Base-by-base conservation (phyloP, 2,113 vertebrate species). In the Antennarius striatus region DNA sequence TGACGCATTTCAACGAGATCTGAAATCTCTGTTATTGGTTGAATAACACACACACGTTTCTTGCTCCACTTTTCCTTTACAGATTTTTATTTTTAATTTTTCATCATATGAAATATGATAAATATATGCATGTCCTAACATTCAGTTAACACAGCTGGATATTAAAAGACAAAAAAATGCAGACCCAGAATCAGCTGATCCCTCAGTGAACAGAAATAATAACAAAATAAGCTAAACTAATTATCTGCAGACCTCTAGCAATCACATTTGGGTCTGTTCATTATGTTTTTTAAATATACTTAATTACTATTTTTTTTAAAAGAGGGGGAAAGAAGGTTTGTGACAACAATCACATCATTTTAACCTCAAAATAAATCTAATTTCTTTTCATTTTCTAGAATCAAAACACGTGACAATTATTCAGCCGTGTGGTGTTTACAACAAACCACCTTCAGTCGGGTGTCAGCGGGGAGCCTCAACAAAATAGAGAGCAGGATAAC, bases 401-500 rank as follows among this genome's bases (percentile, higher is more conserved):
- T 7, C 7, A 7, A 36, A 36, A 36, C 3, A 36, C 32, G 7
- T 36, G 32, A 7, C 32, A 36, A 36, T 7, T 5, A 36, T 36
- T 42, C 32, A 48, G 60, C 59, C 57, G 52, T 5, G 52, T 58
- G 68, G 47, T 53, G 4, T 56, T 49, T n/a, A 28, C 66, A 51
- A 17, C 32, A 17, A 50, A 71, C 62, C 68, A 73, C 58, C 63
- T 73, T 51, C 42, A 43, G 7, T 12, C 42, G 5, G 56, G 58
- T 59, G 51, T 56, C 54, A 48, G 9, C 13, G 46, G 83, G 46
- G 57, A 53, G 54, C 15, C 1, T 6, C 47, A 48, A 68, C 57
- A 68, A 58, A 58, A 51, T 58, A 64, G 73, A 15, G 29, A 65
- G 52, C 51, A 14, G 47, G 57, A 84, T 62, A 72, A 78, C 56